phyloP scores from a whole-genome alignment of 2,888 invertebrate genomes.

The Chymomyza fuscimana region DNA sequence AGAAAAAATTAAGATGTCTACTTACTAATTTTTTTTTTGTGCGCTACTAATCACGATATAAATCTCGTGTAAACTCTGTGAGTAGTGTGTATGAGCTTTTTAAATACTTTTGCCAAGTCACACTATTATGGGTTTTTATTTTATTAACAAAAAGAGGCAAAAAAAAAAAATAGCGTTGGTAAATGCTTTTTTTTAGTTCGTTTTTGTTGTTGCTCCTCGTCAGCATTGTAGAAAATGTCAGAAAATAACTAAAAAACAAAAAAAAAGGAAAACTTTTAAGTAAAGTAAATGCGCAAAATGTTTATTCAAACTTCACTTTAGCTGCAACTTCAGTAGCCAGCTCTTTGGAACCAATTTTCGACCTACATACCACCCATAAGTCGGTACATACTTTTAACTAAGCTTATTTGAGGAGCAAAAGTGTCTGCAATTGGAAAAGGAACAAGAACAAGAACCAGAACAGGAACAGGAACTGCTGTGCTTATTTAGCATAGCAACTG shows the following conservation, averaged over 20 bases:
- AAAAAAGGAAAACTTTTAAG: conserved; percentile 57
- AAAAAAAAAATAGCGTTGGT: background rate
- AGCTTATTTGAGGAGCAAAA: conserved; percentile 55
- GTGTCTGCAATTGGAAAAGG: background rate
- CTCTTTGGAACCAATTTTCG: background rate
- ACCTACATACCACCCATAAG: background rate
- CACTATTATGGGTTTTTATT: conserved; percentile 54
- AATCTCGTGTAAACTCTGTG: background rate
- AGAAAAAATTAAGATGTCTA: too few species aligned
- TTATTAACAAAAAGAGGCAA: conserved; percentile 39
- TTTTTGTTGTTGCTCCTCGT: conserved; percentile 18
- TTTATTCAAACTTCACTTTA: conserved; percentile 75
- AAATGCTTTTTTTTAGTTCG: conserved; percentile 29
- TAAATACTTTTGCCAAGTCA: conserved; percentile 64
- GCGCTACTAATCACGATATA: background rate
- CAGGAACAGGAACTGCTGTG: conserved; percentile 40
- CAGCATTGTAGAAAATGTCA: conserved; percentile 51
- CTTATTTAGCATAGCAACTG: conserved; percentile 46
- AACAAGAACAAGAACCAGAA: conserved; percentile 36
- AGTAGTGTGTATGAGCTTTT: conserved; percentile 46
- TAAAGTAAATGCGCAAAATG: conserved; percentile 74
- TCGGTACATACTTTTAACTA: conserved; percentile 49
- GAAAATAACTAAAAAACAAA: conserved; percentile 38
- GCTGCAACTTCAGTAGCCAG: conserved; percentile 48
- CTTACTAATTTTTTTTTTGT: too few species aligned